phyloP scores from a whole-genome alignment of 1,140 invertebrate genomes.

The Heliothis virescens region DNA sequence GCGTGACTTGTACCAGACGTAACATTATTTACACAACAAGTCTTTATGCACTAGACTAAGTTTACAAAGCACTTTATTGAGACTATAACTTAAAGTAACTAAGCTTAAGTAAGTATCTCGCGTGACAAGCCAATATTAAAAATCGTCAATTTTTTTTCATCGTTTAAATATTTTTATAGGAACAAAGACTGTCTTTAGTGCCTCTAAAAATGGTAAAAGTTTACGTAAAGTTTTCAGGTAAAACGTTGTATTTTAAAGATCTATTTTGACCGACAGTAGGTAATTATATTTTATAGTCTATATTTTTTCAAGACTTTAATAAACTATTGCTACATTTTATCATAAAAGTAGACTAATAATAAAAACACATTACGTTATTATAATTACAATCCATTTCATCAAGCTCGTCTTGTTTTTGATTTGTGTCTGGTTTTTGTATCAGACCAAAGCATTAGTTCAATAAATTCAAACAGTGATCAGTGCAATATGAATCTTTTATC shows the following conservation, averaged over 20 bases:
- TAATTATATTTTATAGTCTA: too few species aligned
- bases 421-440: conserved; percentile 3
- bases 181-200: too few species aligned
- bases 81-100: not conserved
- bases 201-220: too few species aligned
- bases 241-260: too few species aligned
- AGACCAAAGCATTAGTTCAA: not conserved
- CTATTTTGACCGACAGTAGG: too few species aligned
- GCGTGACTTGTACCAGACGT: not conserved
- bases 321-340: too few species aligned
- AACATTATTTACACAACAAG: not conserved
- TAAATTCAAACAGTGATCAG: not conserved
- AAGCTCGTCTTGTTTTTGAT: conserved; percentile 9
- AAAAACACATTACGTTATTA: conserved; percentile 8
- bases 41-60: not conserved
- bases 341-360: not conserved
- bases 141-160: not conserved
- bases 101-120: not conserved
- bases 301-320: too few species aligned
- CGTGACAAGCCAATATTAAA: not conserved
- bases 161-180: not conserved
- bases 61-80: not conserved
- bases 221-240: too few species aligned
- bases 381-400: conserved; percentile 15
- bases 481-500: not conserved